Percentiles rank a stretch among this genome's conserved stretches.
These are phyloP conservation scores for Falco columbarius DNA, from an alignment of 2,797 vertebrate genomes.

Conservation along the genomic window DNA sequence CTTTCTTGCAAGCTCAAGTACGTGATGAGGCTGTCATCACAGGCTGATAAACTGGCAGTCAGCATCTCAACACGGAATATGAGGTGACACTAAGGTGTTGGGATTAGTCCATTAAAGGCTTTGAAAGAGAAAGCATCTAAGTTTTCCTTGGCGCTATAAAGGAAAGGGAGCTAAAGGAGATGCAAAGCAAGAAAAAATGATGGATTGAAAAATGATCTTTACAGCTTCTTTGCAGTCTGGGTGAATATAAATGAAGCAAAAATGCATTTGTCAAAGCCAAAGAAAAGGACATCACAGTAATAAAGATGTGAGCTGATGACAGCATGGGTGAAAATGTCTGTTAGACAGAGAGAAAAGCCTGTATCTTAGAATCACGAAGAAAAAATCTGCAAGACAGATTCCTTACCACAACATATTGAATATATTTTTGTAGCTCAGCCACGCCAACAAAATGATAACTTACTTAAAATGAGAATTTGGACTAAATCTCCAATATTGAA, in stretches of 20 bases:
- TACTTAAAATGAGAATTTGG: background rate
- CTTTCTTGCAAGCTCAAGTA: background rate
- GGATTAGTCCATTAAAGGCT: background rate
- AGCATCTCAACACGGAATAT: background rate
- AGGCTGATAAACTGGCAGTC: background rate
- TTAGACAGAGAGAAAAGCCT: background rate
- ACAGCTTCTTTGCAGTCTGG: background rate
- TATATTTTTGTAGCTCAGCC: background rate
- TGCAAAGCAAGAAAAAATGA: conserved; percentile 30
- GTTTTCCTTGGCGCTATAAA: background rate
- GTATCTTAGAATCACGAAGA: background rate
- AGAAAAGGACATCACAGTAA: conserved; percentile 39
- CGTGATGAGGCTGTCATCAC: background rate
- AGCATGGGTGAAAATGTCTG: background rate
- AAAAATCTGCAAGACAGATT: conserved; percentile 14
- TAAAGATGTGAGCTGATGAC: conserved; percentile 27
- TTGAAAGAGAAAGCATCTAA: background rate
- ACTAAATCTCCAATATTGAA: background rate
- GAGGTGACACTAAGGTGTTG: background rate
- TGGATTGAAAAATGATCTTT: conserved; percentile 30
- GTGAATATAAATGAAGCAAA: conserved; percentile 46
- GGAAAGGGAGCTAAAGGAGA: background rate
- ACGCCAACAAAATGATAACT: background rate
- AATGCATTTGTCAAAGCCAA: conserved; percentile 49
- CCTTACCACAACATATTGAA: background rate